A percentile compares a stretch with the other conserved stretches of the same genome.
These are phyloP conservation scores for Hyalella azteca DNA, from an alignment of 2,888 invertebrate species.

Conservation along the genomic window DNA sequence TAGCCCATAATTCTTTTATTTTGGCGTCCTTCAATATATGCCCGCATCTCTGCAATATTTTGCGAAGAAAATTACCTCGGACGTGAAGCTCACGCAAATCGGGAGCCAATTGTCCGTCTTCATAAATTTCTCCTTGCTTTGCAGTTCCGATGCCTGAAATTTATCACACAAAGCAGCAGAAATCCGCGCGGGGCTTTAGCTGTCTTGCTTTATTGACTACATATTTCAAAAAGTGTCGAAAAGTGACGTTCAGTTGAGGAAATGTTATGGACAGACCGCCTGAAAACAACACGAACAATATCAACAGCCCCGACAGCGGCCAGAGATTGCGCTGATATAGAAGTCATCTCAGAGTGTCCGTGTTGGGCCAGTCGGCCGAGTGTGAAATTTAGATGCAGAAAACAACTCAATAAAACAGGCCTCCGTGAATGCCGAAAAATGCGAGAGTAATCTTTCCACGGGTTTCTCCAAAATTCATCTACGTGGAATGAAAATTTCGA, in stretches of 20 bases:
- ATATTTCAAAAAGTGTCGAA: conserved; percentile 35
- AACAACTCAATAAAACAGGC: background rate
- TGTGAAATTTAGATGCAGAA: background rate
- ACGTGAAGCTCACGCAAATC: background rate
- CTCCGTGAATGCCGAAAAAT: too few relatives aligned
- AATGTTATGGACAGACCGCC: background rate
- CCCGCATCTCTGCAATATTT: background rate
- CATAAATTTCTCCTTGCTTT: background rate
- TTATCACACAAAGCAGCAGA: conserved; percentile 16
- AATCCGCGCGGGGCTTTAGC: background rate
- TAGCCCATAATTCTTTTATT: too few relatives aligned
- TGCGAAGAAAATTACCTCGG: background rate
- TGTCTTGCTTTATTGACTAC: conserved; percentile 16
- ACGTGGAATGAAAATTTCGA: too few relatives aligned
- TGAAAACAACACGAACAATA: background rate
- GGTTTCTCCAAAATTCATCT: too few relatives aligned
- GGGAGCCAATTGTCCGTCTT: conserved; percentile 9
- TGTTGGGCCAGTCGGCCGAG: background rate
- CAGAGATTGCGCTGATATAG: background rate
- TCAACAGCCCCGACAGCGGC: background rate
- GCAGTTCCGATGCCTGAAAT: conserved; percentile 9
- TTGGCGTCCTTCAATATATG: too few relatives aligned
- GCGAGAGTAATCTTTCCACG: too few relatives aligned
- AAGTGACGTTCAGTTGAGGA: conserved; percentile 2
- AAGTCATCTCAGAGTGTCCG: background rate